Evolutionary conservation across 2,797 vertebrate genomes (phyloP), one percentile per base, ranked within the genome.

Genomic region (Perodicticus potto): DNA sequence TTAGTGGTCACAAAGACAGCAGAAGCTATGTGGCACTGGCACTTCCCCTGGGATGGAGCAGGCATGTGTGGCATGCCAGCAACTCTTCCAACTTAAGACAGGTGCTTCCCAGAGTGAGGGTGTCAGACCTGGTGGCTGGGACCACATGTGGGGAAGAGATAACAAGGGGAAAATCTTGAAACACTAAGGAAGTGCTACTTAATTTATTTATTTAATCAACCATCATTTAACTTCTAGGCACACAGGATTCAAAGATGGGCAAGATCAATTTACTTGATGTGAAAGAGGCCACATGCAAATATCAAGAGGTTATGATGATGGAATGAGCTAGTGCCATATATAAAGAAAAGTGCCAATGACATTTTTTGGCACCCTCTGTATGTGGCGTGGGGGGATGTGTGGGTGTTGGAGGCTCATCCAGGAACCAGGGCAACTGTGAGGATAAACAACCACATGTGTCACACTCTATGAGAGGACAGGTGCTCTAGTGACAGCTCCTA

Each of bases 81-180:
- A 40, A 3, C 34, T 72, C 80, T 86, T 49, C 25, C 80, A 72
- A 8, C 16, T 25, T 53, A 89, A 6, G 45, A 11, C 27, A 4
- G 8, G 23, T 73, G 45, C 34, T 29, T 89, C 59, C 77, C 65
- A 65, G 34, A 43, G 8, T 65, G 55, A 72, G 8, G 59, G 2
- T 34, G 10, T 63, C 72, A 61, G 74, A 23, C 2, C 10, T 82
- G 57, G 29, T 12, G n/a, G n/a, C 61, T 23, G 67, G 32, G 37
- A 49, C 37, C n/a, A 53, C 32, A 20, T 72, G 67, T 84, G 55
- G 23, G 32, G 29, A 88, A 95, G 72, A 86, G 49, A 80, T 59
- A 95, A 93, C 45, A 91, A 77, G 74, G 29, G 29, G 20, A 72
- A 81, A 94, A 25, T 53, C 34, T 73, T 73, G 37, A 96, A 34